Evolutionary conservation across 2,113 vertebrate species (phyloP).

Genomic region (Egretta garzetta): DNA sequence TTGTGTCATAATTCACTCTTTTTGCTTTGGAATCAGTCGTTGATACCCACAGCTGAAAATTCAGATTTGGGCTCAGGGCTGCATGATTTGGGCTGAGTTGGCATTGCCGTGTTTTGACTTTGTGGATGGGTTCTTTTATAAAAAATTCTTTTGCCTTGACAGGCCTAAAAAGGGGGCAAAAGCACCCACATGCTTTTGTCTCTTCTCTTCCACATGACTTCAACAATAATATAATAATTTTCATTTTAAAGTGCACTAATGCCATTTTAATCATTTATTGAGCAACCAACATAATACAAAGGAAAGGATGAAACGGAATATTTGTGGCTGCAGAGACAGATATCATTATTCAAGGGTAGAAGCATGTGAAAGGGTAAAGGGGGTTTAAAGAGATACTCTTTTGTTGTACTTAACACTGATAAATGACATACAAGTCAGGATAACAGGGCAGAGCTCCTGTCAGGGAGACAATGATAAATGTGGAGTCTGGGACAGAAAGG

Average conservation of each 20-base stretch:
- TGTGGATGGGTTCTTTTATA: not conserved
- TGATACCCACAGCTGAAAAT: not conserved
- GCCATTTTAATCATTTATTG: conserved; percentile 51
- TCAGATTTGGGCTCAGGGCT: not conserved
- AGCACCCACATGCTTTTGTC: not conserved
- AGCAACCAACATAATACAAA: conserved; percentile 25
- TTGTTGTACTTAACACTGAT: conserved; percentile 77
- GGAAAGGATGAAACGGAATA: conserved; percentile 47
- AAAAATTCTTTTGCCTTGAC: not conserved
- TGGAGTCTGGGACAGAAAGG: conserved; percentile 61
- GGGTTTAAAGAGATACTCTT: conserved; percentile 73
- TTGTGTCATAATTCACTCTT: not conserved
- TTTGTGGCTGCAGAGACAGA: conserved; percentile 65
- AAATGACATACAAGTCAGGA: conserved; percentile 78
- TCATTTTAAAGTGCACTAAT: conserved; percentile 41
- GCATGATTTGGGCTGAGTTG: not conserved
- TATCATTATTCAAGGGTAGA: conserved; percentile 71
- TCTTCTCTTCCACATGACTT: not conserved
- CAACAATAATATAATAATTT: conserved; percentile 44
- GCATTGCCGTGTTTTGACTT: not conserved
- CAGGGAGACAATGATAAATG: conserved; percentile 76
- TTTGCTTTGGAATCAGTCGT: not conserved
- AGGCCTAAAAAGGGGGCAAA: not conserved
- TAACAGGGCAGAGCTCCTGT: conserved; percentile 73
- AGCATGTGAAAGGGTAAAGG: conserved; percentile 71